A percentile compares a stretch with the other conserved stretches of the same genome.
Conservation (phyloP, 2,113 vertebrate genomes). For the Tylochromis polylepis region DNA sequence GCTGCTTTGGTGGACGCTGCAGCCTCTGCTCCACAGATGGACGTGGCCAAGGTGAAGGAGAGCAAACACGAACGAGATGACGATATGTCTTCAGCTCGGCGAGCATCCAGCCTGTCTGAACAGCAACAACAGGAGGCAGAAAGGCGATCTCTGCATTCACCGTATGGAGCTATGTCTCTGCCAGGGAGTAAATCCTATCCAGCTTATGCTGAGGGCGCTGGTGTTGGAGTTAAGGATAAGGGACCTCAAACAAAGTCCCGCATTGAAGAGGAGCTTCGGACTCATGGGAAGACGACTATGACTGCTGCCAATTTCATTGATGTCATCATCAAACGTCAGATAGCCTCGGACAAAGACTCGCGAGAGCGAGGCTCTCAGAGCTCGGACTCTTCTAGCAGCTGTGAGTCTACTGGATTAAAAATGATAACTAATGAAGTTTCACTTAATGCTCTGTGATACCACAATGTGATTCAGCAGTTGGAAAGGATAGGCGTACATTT, state of each 20-base stretch:
- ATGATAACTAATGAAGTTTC: neutral
- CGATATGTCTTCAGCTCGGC: constrained; percentile 74
- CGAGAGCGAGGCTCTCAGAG: constrained; percentile 92
- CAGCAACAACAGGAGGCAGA: constrained; percentile 77
- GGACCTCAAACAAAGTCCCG: constrained; percentile 89
- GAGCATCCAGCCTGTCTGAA: constrained; percentile 78
- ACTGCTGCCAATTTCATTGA: constrained; percentile 98
- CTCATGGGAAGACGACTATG: constrained; percentile 95
- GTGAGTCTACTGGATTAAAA: constrained; percentile 72
- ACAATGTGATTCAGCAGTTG: neutral
- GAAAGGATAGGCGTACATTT: neutral
- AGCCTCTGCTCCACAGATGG: constrained; percentile 92
- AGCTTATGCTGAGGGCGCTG: constrained; percentile 78
- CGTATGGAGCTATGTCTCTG: constrained; percentile 63
- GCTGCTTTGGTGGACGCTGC: constrained; percentile 94
- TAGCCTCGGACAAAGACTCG: constrained; percentile 93
- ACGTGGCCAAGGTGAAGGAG: constrained; percentile 89
- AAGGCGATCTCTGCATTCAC: constrained; percentile 74
- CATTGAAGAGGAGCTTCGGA: constrained; percentile 96
- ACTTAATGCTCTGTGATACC: neutral
- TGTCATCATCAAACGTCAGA: constrained; percentile 98
- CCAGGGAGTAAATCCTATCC: constrained; percentile 81
- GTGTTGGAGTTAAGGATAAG: constrained; percentile 84
- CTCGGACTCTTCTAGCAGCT: constrained; percentile 92
- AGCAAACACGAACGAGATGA: constrained; percentile 87